A percentile compares a stretch with the other conserved stretches of the same genome.
Evolutionary conservation across 2,113 vertebrate species (phyloP).

Genomic region (Pteruthius melanotis): DNA sequence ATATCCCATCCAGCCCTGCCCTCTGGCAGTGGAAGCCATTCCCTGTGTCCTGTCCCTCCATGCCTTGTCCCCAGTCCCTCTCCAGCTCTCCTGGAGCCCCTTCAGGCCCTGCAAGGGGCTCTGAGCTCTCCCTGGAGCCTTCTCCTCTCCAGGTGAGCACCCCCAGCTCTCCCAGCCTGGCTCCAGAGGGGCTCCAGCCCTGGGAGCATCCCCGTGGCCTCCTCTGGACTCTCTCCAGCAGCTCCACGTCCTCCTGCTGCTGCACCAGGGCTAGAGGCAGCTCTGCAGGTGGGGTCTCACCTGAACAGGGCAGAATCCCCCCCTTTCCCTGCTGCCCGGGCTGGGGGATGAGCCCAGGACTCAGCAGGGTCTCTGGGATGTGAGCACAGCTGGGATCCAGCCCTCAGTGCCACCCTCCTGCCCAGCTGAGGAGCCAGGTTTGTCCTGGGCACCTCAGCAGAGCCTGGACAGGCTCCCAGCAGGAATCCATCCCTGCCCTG

Average conservation of each 20-base stretch:
- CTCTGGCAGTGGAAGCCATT: not conserved
- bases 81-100: not conserved
- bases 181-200: not conserved
- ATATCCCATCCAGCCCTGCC: accelerated
- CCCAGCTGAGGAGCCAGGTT: not conserved
- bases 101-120: accelerated
- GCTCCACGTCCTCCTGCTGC: accelerated
- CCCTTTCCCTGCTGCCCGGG: not conserved
- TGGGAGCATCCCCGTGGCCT: not conserved
- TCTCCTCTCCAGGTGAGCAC: not conserved
- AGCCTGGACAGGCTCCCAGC: not conserved
- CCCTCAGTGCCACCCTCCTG: not conserved
- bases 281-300: not conserved
- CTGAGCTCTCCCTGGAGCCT: not conserved
- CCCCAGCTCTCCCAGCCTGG: not conserved
- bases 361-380: not conserved
- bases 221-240: not conserved
- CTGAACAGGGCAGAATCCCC: not conserved
- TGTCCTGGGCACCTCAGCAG: not conserved
- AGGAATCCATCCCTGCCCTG: not conserved
- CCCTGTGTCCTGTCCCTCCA: not conserved
- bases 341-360: not conserved
- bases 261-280: not conserved
- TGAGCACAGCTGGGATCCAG: not conserved
- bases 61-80: not conserved